phyloP scores from a whole-genome alignment of 2,113 vertebrate species.

The Phaetusa simplex region DNA sequence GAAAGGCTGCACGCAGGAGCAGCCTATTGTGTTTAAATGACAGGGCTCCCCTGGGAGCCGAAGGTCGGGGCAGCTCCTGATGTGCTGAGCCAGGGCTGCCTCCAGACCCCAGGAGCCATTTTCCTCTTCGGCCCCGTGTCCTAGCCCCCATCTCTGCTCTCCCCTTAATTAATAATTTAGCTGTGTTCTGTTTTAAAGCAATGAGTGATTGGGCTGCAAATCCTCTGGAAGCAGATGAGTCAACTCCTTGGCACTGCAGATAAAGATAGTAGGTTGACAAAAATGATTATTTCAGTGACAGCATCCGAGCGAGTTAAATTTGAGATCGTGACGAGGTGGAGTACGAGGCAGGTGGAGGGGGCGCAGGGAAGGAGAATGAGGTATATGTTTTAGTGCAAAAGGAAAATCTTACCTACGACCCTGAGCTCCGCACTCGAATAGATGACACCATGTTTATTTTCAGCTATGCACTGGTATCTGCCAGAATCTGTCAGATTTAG shows the following conservation, averaged over 20 bases:
- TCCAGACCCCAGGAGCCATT: neutral
- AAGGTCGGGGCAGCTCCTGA: neutral
- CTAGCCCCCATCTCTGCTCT: neutral
- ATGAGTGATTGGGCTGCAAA: neutral
- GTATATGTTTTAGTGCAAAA: neutral
- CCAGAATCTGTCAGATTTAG: slow-evolving; percentile 91
- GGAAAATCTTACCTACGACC: slow-evolving; percentile 87
- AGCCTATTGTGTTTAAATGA: neutral
- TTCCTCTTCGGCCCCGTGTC: neutral
- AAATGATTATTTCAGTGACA: neutral
- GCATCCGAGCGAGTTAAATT: neutral
- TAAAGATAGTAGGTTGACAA: neutral
- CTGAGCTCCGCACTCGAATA: slow-evolving; percentile 90
- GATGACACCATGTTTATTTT: slow-evolving; percentile 94
- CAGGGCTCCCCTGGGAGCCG: neutral
- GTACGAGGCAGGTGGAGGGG: neutral
- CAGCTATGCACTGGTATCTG: slow-evolving; percentile 95
- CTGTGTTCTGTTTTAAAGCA: neutral
- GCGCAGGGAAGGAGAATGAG: neutral
- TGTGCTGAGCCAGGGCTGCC: neutral
- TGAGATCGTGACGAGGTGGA: neutral
- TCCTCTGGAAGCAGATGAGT: neutral
- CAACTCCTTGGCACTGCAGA: neutral
- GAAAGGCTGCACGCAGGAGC: neutral
- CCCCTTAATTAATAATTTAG: slow-evolving; percentile 25